These are phyloP conservation scores for Akabosia matsudoensis DNA, from an alignment of 1,140 invertebrate genomes.

Conservation along the genomic window DNA sequence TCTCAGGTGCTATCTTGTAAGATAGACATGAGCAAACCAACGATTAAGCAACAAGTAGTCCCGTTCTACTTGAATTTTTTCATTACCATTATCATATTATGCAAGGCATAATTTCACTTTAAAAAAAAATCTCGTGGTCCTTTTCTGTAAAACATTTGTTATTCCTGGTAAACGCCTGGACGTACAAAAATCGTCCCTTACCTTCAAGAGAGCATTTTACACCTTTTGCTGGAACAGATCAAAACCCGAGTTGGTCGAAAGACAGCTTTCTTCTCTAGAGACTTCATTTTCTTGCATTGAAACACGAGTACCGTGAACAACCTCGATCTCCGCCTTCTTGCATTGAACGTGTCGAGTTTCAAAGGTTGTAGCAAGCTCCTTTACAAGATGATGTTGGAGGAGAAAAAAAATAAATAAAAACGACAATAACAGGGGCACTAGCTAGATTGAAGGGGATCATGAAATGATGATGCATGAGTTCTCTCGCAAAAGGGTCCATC, in stretches of 20 bases:
- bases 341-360: slow-evolving; percentile 7
- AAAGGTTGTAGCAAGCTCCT: not conserved
- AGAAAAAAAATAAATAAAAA: not conserved
- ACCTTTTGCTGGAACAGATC: too few relatives aligned
- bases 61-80: too few relatives aligned
- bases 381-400: not conserved
- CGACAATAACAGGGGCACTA: not conserved
- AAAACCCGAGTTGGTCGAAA: too few relatives aligned
- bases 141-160: too few relatives aligned
- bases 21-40: too few relatives aligned
- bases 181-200: too few relatives aligned
- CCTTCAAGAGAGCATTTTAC: not conserved
- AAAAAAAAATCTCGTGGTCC: too few relatives aligned
- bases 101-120: too few relatives aligned
- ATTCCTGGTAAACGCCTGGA: too few relatives aligned
- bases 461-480: not conserved
- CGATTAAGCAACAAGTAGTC: too few relatives aligned
- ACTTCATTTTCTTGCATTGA: slow-evolving; percentile 15
- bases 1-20: too few relatives aligned
- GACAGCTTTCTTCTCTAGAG: not conserved
- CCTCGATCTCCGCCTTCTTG: slow-evolving; percentile 15
- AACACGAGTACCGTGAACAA: slow-evolving; percentile 22
- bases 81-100: too few relatives aligned
- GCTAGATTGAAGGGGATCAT: not conserved
- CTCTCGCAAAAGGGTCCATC: slow-evolving; percentile 1